Base-by-base conservation (phyloP, 2,797 vertebrate genomes). In the Orientallactaga sibirica region DNA sequence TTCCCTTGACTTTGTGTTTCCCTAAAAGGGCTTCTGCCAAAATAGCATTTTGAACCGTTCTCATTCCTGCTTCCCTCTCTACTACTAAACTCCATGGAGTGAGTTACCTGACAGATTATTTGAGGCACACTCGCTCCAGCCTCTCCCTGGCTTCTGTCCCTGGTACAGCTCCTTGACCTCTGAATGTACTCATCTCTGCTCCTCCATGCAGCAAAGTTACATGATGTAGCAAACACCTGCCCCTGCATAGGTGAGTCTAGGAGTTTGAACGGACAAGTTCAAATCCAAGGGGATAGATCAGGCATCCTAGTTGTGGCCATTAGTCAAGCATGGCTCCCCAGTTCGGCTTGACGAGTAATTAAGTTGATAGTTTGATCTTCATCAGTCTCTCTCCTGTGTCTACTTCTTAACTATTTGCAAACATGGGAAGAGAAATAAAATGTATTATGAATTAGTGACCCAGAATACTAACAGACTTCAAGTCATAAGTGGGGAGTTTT, bases 351-450 rank as follows among this genome's bases (percentile, higher is more conserved):
- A 83, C 91, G 88, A 82, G 83, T 92, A 91, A 95, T 91, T 83
- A 89, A 91, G 76, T 80, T 86, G 89, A 76, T 93, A 92, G 95
- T 92, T 86, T 95, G 80, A 91, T 93, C 86, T 82, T 66, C 24
- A 88, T 73, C 70, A 85, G 37, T 67, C 71, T 93, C 48, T 94
- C 77, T 93, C 91, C 37, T 76, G 71, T 88, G 84, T 33, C 84
- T 87, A 80, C 68, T 94, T 91, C 68, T 95, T 33, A 86, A 64
- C 29, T 73, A 43, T 41, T 74, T 93, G 41, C 75, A 87, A 91
- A 76, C 29, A 86, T 10, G 88, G 77, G 48, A 73, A 91, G 67
- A 81, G 10, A 75, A 79, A 77, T 91, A 33, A 85, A 83, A 16
- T 67, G 76, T 66, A 20, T 58, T 81, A 55, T 55, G 27, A 67